Conservation (phyloP, 2,888 invertebrate genomes). For the Idaea biselata region DNA sequence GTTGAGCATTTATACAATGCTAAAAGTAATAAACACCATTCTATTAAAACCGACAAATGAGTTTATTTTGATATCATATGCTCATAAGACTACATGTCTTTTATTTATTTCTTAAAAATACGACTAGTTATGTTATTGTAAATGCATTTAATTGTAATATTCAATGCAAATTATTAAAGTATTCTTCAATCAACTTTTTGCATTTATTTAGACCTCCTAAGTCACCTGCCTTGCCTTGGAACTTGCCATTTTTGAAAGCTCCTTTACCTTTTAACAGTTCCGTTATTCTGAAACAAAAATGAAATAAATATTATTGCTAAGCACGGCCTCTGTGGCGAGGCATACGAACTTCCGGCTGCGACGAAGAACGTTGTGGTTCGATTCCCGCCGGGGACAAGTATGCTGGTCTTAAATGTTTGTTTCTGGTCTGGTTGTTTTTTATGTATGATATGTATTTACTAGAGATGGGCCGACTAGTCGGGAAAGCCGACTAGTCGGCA, state of each 20-base stretch:
- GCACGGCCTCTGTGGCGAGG: neutral
- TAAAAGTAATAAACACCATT: too few relatives aligned
- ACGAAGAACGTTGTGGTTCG: too few relatives aligned
- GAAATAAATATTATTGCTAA: neutral
- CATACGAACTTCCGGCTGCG: too few relatives aligned
- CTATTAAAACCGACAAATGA: too few relatives aligned
- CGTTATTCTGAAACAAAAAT: constrained; percentile 77
- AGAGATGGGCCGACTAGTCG: too few relatives aligned
- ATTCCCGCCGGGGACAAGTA: too few relatives aligned
- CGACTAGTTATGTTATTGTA: neutral
- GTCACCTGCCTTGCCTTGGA: constrained; percentile 88
- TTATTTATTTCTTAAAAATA: neutral
- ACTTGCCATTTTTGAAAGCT: constrained; percentile 85
- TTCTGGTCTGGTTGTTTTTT: too few relatives aligned
- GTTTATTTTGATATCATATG: too few relatives aligned
- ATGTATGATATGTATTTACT: too few relatives aligned
- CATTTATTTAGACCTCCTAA: constrained; percentile 83
- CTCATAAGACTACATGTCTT: neutral
- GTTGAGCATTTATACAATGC: too few relatives aligned
- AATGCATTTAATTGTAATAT: constrained; percentile 18
- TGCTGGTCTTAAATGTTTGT: too few relatives aligned
- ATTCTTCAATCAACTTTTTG: constrained; percentile 79
- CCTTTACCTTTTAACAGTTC: constrained; percentile 88
- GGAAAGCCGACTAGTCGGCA: too few relatives aligned
- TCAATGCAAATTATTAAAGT: constrained; percentile 63